These are phyloP conservation scores for Triplophysa rosa DNA, from an alignment of 2,113 vertebrate species.

Conservation along the genomic window DNA sequence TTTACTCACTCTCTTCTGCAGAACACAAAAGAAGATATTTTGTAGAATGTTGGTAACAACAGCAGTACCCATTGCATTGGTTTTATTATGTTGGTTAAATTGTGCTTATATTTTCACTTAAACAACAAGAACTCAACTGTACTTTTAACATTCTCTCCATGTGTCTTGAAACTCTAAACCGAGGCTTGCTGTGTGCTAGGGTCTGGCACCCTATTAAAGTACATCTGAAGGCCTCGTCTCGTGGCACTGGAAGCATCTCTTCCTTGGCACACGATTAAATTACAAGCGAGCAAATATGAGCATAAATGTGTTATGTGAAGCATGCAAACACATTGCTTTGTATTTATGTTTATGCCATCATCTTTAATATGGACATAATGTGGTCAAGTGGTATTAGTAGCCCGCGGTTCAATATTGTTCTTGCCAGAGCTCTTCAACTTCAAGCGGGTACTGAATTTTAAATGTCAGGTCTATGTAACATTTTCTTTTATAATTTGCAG, in stretches of 20 bases:
- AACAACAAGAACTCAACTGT: too few relatives aligned
- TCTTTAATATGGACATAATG: slow-evolving; percentile 1
- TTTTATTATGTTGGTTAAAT: too few relatives aligned
- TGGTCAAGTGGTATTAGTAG: background rate
- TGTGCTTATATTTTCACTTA: too few relatives aligned
- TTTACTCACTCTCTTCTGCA: too few relatives aligned
- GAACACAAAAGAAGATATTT: too few relatives aligned
- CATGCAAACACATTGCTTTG: background rate
- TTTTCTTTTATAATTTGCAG: background rate
- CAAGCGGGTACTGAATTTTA: background rate
- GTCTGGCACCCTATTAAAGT: slow-evolving; percentile 20
- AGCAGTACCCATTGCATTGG: too few relatives aligned
- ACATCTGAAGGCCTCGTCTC: background rate
- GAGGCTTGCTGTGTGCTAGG: background rate
- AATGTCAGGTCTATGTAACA: background rate
- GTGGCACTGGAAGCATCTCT: background rate
- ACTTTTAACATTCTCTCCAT: too few relatives aligned
- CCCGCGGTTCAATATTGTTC: too few relatives aligned
- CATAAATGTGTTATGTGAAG: background rate
- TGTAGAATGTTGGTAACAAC: too few relatives aligned
- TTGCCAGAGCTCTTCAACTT: background rate
- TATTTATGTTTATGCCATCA: background rate
- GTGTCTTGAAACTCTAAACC: background rate
- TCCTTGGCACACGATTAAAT: slow-evolving; percentile 6
- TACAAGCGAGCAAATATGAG: background rate